Evolutionary conservation across 1,140 invertebrate genomes (phyloP).

Genomic region (Drosophila triauraria): DNA sequence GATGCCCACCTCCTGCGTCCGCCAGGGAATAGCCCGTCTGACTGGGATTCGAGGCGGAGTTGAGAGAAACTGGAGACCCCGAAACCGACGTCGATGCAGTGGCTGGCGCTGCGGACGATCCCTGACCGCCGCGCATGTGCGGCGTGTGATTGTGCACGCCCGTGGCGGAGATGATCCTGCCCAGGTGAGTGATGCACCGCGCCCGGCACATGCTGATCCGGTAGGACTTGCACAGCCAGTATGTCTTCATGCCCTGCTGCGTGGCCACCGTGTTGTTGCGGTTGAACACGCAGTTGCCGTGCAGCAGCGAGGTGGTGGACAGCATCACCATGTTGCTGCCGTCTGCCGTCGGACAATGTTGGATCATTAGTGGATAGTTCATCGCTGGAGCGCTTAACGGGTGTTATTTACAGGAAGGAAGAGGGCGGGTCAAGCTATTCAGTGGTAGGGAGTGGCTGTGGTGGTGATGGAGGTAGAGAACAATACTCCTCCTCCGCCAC

Average conservation of each 20-base stretch:
- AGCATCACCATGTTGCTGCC: conserved; percentile 84
- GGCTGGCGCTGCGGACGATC: conserved; percentile 3
- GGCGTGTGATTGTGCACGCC: conserved; percentile 84
- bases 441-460: conserved; percentile 3
- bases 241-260: conserved; percentile 85
- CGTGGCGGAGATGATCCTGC: conserved; percentile 82
- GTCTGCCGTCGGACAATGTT: conserved; percentile 73
- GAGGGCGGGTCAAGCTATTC: conserved; percentile 12
- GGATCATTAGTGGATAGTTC: conserved; percentile 71
- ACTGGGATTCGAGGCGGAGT: conserved; percentile 44
- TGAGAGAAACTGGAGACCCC: conserved; percentile 39
- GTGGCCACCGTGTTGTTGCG: conserved; percentile 85
- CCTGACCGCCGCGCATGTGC: conserved; percentile 73
- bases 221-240: conserved; percentile 85
- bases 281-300: conserved; percentile 84
- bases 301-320: conserved; percentile 83
- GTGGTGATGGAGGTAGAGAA: conserved; percentile 10
- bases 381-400: conserved; percentile 48
- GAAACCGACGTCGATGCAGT: conserved; percentile 18
- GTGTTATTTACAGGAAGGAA: conserved; percentile 65
- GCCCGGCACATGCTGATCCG: conserved; percentile 85
- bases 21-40: conserved; percentile 55
- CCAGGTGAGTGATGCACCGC: conserved; percentile 84
- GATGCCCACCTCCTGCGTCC: conserved; percentile 43
- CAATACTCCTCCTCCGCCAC: conserved; percentile 4